Conservation (phyloP, 35 echinoderm and acorn worm species). For the Heliocidaris tuberculata region DNA sequence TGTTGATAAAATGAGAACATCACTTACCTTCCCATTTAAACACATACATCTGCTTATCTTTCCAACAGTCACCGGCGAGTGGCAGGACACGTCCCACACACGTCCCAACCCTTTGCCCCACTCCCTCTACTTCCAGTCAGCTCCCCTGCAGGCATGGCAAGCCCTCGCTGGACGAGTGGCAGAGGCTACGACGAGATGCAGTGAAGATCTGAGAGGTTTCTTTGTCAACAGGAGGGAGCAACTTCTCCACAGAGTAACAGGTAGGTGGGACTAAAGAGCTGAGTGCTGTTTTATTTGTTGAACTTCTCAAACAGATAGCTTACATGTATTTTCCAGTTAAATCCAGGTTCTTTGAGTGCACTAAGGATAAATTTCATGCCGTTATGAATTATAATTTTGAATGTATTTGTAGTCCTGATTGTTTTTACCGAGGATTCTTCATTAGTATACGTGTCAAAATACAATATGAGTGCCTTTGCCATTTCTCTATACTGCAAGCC, state of each 20-base stretch:
- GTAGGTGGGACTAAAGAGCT: constrained; percentile 47
- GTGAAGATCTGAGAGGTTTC: constrained; percentile 65
- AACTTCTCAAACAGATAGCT: background rate
- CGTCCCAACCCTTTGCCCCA: constrained; percentile 39
- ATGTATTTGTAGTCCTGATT: no score
- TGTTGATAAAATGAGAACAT: no score
- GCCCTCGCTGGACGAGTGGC: constrained; percentile 61
- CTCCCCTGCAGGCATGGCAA: constrained; percentile 77
- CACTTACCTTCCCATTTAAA: no score
- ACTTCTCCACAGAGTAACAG: constrained; percentile 68
- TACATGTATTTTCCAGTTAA: background rate
- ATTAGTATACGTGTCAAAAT: no score
- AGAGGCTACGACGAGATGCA: constrained; percentile 66
- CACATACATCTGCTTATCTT: background rate
- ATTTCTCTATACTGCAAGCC: no score
- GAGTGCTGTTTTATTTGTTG: no score
- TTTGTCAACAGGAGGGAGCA: constrained; percentile 63
- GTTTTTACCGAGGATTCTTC: no score
- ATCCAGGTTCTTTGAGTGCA: no score
- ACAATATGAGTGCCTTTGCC: no score
- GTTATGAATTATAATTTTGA: no score
- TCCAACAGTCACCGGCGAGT: constrained; percentile 51
- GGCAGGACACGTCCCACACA: constrained; percentile 31
- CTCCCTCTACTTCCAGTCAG: constrained; percentile 81
- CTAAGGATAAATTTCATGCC: no score